Percentiles rank a stretch among this genome's conserved stretches.
Conservation (phyloP, 2,888 invertebrate species). For the Eulithis testata region DNA sequence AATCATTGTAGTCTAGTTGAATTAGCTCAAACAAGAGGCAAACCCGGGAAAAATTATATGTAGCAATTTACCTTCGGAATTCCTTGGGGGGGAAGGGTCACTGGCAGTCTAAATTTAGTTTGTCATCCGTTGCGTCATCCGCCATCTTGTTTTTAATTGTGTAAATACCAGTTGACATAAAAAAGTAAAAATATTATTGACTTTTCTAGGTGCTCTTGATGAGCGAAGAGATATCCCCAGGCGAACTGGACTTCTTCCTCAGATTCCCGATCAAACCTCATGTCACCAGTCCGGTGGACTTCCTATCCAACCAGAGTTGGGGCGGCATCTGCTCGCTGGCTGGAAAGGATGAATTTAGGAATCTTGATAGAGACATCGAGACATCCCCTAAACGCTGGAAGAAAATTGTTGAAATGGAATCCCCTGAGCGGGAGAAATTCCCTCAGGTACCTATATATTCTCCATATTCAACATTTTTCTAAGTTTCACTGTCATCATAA, state of each 20-base stretch:
- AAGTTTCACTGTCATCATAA: no score
- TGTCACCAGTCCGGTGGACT: conserved; percentile 97
- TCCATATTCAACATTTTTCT: no score
- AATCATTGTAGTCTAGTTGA: no score
- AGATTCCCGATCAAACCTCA: conserved; percentile 97
- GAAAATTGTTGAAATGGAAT: conserved; percentile 97
- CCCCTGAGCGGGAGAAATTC: conserved; percentile 97
- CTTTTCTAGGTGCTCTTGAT: conserved; percentile 90
- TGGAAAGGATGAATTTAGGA: conserved; percentile 95
- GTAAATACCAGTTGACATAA: no score
- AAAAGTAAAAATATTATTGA: background rate
- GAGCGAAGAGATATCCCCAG: conserved; percentile 93
- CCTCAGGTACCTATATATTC: conserved; percentile 86
- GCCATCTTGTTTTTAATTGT: no score
- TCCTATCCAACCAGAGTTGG: conserved; percentile 96
- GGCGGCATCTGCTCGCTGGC: conserved; percentile 97
- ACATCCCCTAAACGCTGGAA: conserved; percentile 99
- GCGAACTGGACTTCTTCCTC: conserved; percentile 95
- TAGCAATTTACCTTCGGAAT: no score
- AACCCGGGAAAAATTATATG: no score
- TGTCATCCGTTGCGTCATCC: no score
- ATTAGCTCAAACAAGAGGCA: no score
- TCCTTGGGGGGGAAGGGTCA: no score
- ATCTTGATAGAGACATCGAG: conserved; percentile 97
- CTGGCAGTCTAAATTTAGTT: no score